Evolutionary conservation across 2,888 invertebrate genomes (phyloP).

Genomic region (Nasonia oneida): DNA sequence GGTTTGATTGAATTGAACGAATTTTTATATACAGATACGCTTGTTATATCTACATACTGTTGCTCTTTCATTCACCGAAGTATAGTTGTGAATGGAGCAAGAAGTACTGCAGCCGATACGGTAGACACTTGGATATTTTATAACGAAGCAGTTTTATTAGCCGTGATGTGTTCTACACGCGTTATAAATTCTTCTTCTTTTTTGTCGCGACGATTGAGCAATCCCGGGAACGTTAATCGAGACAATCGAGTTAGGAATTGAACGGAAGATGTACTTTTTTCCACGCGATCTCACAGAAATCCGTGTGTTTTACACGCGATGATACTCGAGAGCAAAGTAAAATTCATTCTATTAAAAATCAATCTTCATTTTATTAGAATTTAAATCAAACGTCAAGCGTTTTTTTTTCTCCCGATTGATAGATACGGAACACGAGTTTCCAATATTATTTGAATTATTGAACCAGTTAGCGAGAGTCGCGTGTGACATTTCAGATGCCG

Average conservation of each 20-base stretch:
- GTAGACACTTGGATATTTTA: constrained; percentile 15
- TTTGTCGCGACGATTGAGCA: not conserved
- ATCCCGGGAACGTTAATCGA: constrained; percentile 17
- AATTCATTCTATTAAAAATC: not conserved
- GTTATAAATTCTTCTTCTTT: constrained; percentile 13
- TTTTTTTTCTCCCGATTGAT: not conserved
- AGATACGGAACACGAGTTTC: not conserved
- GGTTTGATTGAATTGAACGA: constrained; percentile 29
- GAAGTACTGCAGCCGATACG: too few species aligned
- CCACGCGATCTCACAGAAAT: not conserved
- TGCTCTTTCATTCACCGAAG: not conserved
- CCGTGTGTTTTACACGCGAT: not conserved
- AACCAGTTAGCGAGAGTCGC: not conserved
- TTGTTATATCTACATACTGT: not conserved
- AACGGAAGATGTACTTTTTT: not conserved
- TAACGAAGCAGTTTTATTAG: constrained; percentile 17
- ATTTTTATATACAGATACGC: too few species aligned
- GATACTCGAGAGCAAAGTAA: not conserved
- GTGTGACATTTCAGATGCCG: not conserved
- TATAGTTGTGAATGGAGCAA: too few species aligned
- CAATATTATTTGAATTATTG: not conserved
- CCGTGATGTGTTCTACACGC: constrained; percentile 8
- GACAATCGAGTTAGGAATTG: not conserved
- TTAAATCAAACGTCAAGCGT: not conserved
- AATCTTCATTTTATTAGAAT: not conserved